These are phyloP conservation scores for Lepidotrigona ventralis DNA, from an alignment of 1,140 invertebrate species.

Conservation along the genomic window DNA sequence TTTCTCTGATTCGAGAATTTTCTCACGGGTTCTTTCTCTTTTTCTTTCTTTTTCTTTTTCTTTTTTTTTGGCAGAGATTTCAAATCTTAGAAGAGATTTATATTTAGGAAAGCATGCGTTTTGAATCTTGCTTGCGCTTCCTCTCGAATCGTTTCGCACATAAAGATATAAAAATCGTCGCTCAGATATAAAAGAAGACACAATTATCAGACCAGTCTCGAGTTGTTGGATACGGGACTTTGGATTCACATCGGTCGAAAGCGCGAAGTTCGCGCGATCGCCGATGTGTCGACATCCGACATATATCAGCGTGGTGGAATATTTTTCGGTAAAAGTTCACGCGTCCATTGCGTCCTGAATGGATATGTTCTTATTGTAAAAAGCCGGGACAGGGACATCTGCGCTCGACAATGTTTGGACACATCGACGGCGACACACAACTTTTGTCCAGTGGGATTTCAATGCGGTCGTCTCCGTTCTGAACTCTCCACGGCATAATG, in stretches of 20 bases:
- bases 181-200: not conserved
- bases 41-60: too few species aligned
- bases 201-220: not conserved
- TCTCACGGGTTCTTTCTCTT: not conserved
- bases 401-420: constrained; percentile 78
- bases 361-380: constrained; percentile 55
- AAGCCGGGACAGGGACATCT: constrained; percentile 69
- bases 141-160: not conserved
- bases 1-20: not conserved
- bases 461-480: constrained; percentile 65
- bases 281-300: not conserved
- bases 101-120: not conserved
- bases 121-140: not conserved
- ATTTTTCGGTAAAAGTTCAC: constrained; percentile 60
- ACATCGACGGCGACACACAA: constrained; percentile 67
- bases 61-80: not conserved
- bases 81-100: not conserved
- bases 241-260: not conserved
- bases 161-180: not conserved
- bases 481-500: constrained; percentile 71
- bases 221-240: not conserved
- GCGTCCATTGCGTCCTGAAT: constrained; percentile 44
- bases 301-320: constrained; percentile 22
- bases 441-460: constrained; percentile 78
- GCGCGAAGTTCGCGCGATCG: not conserved